Evolutionary conservation across 1,140 invertebrate species (phyloP).

Genomic region (Notospermus geniculatus): DNA sequence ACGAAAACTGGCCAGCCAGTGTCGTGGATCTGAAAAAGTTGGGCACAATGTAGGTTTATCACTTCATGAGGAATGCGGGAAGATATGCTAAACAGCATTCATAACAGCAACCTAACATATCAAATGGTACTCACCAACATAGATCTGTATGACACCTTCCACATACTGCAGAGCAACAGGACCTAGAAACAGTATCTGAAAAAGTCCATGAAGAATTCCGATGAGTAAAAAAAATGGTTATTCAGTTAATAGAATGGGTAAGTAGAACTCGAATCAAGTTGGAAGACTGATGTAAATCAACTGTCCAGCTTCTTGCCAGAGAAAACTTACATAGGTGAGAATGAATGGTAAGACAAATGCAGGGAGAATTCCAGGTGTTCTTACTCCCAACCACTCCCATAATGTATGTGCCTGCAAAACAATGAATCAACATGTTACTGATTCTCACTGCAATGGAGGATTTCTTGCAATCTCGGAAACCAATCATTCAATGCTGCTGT

Average conservation of each 20-base stretch:
- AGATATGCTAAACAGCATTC: neutral
- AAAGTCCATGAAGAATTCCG: neutral
- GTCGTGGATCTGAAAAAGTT: conserved; percentile 65
- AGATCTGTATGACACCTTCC: conserved; percentile 28
- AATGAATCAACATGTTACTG: neutral
- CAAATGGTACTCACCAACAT: conserved; percentile 23
- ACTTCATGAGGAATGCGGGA: conserved; percentile 15
- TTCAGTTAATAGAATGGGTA: neutral
- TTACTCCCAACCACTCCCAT: conserved; percentile 73
- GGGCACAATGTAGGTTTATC: neutral
- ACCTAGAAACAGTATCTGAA: conserved; percentile 70
- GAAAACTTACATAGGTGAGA: conserved; percentile 68
- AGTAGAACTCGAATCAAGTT: too few species aligned
- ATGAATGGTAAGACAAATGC: conserved; percentile 74
- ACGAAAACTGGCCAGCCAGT: conserved; percentile 70
- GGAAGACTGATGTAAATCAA: neutral
- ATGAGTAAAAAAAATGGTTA: neutral
- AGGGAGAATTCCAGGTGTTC: conserved; percentile 69
- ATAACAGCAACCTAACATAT: neutral
- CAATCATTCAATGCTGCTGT: too few species aligned
- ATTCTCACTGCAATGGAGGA: neutral
- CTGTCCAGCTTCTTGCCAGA: neutral
- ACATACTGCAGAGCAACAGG: conserved; percentile 68
- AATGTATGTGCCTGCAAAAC: conserved; percentile 61
- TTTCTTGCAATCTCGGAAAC: neutral